Percentiles rank a stretch among this genome's conserved stretches.
These are phyloP conservation scores for Dryobota labecula DNA, from an alignment of 2,888 invertebrate genomes.

Conservation along the genomic window DNA sequence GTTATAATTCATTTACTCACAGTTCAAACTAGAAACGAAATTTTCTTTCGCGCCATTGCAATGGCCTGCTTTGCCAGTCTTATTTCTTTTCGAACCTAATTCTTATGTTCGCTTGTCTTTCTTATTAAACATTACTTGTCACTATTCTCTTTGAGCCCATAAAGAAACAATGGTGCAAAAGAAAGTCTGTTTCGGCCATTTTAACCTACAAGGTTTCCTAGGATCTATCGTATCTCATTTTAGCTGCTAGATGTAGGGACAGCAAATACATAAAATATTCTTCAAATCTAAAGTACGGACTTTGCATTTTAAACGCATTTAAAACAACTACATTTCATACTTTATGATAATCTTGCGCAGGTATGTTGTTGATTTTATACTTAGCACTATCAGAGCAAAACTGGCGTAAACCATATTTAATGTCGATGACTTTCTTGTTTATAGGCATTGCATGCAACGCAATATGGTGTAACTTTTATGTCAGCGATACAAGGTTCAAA, in stretches of 20 bases:
- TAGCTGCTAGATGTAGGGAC: background rate
- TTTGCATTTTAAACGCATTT: conserved; percentile 33
- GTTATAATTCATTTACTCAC: conserved; percentile 16
- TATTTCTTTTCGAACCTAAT: conserved; percentile 2
- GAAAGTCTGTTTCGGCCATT: background rate
- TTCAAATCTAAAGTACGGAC: conserved; percentile 17
- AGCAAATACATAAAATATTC: conserved; percentile 22
- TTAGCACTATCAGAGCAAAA: conserved; percentile 3
- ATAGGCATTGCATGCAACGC: background rate
- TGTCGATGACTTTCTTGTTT: background rate
- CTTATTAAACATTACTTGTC: background rate
- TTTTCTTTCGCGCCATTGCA: conserved; percentile 24
- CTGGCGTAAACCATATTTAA: background rate
- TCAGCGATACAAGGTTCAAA: background rate
- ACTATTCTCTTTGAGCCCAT: background rate
- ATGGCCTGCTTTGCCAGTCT: conserved; percentile 14
- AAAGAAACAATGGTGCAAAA: conserved; percentile 22
- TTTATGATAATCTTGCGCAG: conserved; percentile 2
- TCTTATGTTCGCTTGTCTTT: conserved; percentile 4
- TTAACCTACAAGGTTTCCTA: background rate
- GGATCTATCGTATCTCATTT: background rate
- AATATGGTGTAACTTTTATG: background rate
- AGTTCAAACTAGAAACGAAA: conserved; percentile 19
- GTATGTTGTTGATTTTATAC: background rate
- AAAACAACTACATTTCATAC: conserved; percentile 8